A percentile compares a stretch with the other conserved stretches of the same genome.
Conservation (phyloP, 2,888 invertebrate species). For the Galerucella pusilla region DNA sequence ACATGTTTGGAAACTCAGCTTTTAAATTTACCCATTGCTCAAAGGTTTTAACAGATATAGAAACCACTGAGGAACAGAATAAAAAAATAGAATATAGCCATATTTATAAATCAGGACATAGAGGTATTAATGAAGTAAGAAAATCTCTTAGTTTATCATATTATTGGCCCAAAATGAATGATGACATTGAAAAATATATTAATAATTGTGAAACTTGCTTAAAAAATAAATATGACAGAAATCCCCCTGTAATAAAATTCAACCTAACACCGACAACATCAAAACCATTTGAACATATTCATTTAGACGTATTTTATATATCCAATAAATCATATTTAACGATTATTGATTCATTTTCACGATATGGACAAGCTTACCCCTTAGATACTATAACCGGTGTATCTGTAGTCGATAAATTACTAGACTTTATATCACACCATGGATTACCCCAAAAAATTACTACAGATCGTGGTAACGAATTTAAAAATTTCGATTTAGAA, state of each 20-base stretch:
- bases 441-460: constrained; percentile 5
- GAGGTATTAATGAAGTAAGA: constrained; percentile 26
- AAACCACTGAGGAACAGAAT: no score
- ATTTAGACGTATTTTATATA: neutral
- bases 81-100: no score
- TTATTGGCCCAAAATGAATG: constrained; percentile 40
- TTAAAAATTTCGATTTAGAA: neutral
- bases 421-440: neutral
- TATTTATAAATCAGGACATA: neutral
- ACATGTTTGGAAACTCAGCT: no score
- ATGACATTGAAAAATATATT: constrained; percentile 36
- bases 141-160: constrained; percentile 9
- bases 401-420: neutral
- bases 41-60: no score
- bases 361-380: neutral
- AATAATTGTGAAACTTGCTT: constrained; percentile 31
- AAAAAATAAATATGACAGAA: constrained; percentile 35
- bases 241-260: constrained; percentile 29
- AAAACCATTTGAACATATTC: neutral
- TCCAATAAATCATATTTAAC: neutral
- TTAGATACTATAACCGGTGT: neutral
- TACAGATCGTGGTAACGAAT: neutral
- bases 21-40: no score
- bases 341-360: neutral
- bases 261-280: constrained; percentile 23